Base-by-base conservation (phyloP, 1,140 invertebrate species). In the Drosophila fuyamai region DNA sequence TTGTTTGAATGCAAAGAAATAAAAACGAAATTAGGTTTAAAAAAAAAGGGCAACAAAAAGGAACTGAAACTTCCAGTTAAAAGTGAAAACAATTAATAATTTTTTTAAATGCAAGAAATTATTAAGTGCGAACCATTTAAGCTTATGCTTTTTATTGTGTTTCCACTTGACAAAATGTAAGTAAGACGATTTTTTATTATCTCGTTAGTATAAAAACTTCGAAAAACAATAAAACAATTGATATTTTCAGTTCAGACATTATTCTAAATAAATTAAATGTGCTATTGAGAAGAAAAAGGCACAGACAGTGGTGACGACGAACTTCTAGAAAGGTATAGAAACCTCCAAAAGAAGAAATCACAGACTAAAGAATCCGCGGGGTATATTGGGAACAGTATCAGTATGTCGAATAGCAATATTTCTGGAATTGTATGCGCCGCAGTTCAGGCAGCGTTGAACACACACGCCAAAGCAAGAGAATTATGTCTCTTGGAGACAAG, bases 1-100 rank as follows among this genome's bases (percentile, higher is more conserved):
- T 6, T 43, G 8, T 43, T 43, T 43, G 38, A n/a, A 13, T 13
- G 38, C 13, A 41, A 41, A 6, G 14, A 41, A 41, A 41, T 14
- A 41, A 41, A 41, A 41, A 41, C 40, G 40, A 14, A 41, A 41
- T 14, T n/a, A n/a, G n/a, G n/a, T n/a, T n/a, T n/a, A n/a, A n/a
- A n/a, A n/a, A n/a, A n/a, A n/a, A n/a, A n/a, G n/a, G n/a, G n/a
- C n/a, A n/a, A n/a, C n/a, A n/a, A n/a, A n/a, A n/a, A n/a, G n/a
- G n/a, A n/a, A n/a, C n/a, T n/a, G n/a, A n/a, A n/a, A n/a, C n/a
- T n/a, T n/a, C n/a, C n/a, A n/a, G n/a, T 41, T 41, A 13, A 41
- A 41, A 41, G 14, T 5, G n/a, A 41, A 41, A 14, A 14, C 40
- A 41, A 14, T 41, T n/a, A n/a, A 14, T 5, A 41, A 41, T 3